Conservation (phyloP, 2,797 vertebrate species). For the Muscicapa comitata region DNA sequence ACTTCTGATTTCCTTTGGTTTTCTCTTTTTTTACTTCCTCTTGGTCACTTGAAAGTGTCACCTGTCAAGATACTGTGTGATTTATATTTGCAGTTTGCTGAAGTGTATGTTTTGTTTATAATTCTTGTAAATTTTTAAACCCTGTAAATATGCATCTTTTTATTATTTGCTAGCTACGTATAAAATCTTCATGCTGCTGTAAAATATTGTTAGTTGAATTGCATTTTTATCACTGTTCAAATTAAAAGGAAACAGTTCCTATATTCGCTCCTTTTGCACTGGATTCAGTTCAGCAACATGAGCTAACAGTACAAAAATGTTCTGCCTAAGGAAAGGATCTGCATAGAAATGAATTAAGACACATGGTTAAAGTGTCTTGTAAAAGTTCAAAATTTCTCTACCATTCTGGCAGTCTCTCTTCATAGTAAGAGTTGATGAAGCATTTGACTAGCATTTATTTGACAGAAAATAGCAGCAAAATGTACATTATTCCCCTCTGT, state of each 20-base stretch:
- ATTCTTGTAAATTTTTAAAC: not conserved
- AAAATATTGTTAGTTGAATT: not conserved
- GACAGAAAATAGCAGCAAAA: not conserved
- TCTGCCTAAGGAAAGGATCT: not conserved
- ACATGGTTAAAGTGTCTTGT: not conserved
- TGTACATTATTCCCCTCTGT: not conserved
- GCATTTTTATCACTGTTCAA: not conserved
- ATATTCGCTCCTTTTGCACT: not conserved
- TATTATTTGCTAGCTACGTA: not conserved
- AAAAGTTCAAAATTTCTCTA: conserved; percentile 14
- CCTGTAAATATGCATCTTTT: not conserved
- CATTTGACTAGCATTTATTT: not conserved
- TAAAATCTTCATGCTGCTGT: not conserved
- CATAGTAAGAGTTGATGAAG: not conserved
- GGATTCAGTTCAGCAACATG: conserved; percentile 15
- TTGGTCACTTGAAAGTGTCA: not conserved
- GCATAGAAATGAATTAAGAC: conserved; percentile 11
- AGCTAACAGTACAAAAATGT: not conserved
- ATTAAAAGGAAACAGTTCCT: not conserved
- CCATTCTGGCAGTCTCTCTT: not conserved
- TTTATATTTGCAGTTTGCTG: not conserved
- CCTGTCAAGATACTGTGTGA: not conserved
- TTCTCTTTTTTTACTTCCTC: not conserved
- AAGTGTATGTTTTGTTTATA: not conserved
- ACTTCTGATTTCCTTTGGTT: not conserved